These are phyloP conservation scores for Glossophaga mutica DNA, from an alignment of 2,797 vertebrate species.

Conservation along the genomic window DNA sequence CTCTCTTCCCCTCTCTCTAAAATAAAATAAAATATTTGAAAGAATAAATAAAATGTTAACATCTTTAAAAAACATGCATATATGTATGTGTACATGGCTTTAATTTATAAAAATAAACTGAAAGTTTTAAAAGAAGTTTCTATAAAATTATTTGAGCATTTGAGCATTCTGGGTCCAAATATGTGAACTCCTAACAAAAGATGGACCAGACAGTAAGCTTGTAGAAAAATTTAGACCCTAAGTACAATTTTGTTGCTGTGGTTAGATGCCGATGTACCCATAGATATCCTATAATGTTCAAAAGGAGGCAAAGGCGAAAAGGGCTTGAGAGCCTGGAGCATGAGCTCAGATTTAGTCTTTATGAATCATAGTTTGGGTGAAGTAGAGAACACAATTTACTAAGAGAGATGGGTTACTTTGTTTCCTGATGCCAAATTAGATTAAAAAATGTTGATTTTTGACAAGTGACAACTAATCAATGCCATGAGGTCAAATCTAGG, in stretches of 20 bases:
- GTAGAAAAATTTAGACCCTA: neutral
- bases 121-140: neutral
- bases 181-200: neutral
- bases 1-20: too few relatives aligned
- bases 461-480: neutral
- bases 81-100: neutral
- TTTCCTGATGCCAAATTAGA: neutral
- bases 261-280: neutral
- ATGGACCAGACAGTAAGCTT: neutral
- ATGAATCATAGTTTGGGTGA: neutral
- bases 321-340: neutral
- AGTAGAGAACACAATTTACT: neutral
- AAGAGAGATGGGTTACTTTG: neutral
- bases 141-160: neutral
- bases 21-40: too few relatives aligned
- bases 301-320: neutral
- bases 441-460: neutral
- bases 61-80: too few relatives aligned
- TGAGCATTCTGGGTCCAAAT: neutral
- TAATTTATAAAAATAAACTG: neutral
- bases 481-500: neutral
- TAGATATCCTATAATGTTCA: neutral
- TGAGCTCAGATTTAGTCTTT: neutral
- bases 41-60: too few relatives aligned
- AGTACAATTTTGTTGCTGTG: neutral